These are phyloP conservation scores for Micromussa lordhowensis DNA, from an alignment of 92 coral and sea anemone genomes.

Conservation along the genomic window DNA sequence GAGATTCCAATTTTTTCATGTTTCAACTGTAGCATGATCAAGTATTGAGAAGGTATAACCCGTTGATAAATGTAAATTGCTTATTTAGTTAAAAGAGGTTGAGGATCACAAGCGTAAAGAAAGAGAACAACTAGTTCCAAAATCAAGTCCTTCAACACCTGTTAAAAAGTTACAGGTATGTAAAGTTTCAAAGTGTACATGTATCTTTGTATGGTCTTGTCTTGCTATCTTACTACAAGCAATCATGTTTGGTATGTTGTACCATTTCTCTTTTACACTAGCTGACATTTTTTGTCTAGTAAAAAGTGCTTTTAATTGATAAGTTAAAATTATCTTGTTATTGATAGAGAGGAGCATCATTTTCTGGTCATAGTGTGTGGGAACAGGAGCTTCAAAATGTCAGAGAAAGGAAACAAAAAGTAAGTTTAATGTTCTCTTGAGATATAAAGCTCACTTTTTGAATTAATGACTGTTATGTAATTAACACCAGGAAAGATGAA, in stretches of 20 bases:
- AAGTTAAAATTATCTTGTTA: not conserved
- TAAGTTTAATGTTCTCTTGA: not conserved
- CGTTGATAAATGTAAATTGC: too few relatives aligned
- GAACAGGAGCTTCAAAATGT: conserved; percentile 85
- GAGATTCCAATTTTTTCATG: too few relatives aligned
- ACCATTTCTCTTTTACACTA: too few relatives aligned
- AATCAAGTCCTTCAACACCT: conserved; percentile 58
- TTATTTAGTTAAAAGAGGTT: conserved; percentile 85
- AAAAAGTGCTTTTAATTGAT: not conserved
- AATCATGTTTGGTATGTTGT: too few relatives aligned
- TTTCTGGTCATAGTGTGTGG: conserved; percentile 86
- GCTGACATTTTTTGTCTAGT: too few relatives aligned
- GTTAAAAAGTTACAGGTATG: conserved; percentile 25
- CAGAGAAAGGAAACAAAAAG: conserved; percentile 85
- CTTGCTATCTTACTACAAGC: too few relatives aligned
- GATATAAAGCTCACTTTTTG: too few relatives aligned
- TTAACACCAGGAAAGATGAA: too few relatives aligned
- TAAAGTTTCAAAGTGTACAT: not conserved
- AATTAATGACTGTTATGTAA: too few relatives aligned
- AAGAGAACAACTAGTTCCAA: conserved; percentile 61
- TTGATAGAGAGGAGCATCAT: conserved; percentile 64
- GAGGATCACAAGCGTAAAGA: conserved; percentile 81
- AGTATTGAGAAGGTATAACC: too few relatives aligned
- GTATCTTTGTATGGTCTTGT: too few relatives aligned
- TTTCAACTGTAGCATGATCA: too few relatives aligned